A percentile compares a stretch with the other conserved stretches of the same genome.
These are phyloP conservation scores for Paradisaea rubra DNA, from an alignment of 2,113 vertebrate species.

Conservation along the genomic window DNA sequence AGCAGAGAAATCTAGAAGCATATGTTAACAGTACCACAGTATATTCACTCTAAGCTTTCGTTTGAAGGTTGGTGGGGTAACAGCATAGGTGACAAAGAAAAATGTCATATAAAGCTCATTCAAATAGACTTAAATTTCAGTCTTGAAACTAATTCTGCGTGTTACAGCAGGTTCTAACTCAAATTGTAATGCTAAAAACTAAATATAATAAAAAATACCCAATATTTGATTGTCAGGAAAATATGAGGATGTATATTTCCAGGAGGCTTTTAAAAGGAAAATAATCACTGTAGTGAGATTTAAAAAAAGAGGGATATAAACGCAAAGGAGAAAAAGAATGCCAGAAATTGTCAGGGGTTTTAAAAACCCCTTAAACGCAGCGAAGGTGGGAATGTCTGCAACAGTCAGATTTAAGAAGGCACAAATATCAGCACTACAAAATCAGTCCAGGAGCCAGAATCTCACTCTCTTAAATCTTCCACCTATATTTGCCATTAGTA, in stretches of 20 bases:
- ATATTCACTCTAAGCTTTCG: not conserved
- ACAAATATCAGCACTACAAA: not conserved
- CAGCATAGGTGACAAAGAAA: not conserved
- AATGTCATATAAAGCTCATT: not conserved
- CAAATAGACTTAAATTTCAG: not conserved
- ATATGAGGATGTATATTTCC: not conserved
- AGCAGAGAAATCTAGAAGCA: not conserved
- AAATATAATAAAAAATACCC: not conserved
- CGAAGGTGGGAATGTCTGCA: not conserved
- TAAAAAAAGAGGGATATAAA: not conserved
- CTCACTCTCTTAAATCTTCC: not conserved
- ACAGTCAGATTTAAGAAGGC: not conserved
- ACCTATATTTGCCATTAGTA: not conserved
- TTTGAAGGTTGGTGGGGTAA: not conserved
- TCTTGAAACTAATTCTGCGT: not conserved
- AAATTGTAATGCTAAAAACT: not conserved
- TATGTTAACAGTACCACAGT: not conserved
- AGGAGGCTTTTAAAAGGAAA: not conserved
- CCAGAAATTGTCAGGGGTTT: not conserved
- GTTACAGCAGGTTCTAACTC: not conserved
- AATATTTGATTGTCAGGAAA: not conserved
- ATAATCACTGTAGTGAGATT: not conserved
- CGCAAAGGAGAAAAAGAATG: not conserved
- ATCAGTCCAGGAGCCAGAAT: not conserved
- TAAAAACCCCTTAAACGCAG: rapidly evolving